A percentile compares a stretch with the other conserved stretches of the same genome.
Evolutionary conservation across 1,140 invertebrate genomes (phyloP).

Genomic region (Paraescarpia echinospica): DNA sequence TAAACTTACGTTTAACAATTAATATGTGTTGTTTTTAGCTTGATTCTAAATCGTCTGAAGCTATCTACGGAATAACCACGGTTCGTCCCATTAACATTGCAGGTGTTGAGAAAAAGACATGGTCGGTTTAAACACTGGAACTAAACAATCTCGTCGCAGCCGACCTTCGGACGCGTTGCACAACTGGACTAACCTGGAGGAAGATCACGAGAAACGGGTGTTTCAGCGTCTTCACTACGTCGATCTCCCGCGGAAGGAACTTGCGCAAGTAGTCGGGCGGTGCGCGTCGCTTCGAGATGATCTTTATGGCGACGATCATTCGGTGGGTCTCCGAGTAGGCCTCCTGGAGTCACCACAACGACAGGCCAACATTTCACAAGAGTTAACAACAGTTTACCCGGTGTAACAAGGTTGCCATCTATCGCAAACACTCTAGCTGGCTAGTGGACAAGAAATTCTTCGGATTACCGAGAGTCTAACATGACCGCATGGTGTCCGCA

Average conservation of each 20-base stretch:
- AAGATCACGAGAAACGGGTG: constrained; percentile 80
- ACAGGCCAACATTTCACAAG: not conserved
- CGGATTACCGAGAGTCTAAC: no score
- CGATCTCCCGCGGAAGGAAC: constrained; percentile 83
- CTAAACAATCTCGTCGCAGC: no score
- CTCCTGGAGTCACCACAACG: not conserved
- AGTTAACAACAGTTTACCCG: not conserved
- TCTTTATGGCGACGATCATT: constrained; percentile 82
- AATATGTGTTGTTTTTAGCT: no score
- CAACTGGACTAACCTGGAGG: constrained; percentile 63
- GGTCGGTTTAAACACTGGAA: no score
- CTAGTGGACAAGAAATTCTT: not conserved
- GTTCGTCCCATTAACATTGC: no score
- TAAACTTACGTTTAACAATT: no score
- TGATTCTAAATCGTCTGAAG: no score
- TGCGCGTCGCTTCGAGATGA: constrained; percentile 80
- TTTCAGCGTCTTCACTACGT: constrained; percentile 73
- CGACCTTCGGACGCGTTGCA: not conserved
- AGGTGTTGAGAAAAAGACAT: no score
- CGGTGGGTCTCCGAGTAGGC: constrained; percentile 40
- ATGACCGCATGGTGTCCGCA: no score
- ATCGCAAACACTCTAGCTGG: not conserved
- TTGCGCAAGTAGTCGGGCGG: constrained; percentile 79
- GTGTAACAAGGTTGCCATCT: not conserved
- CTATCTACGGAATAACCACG: no score